Conservation (phyloP, 2,113 vertebrate genomes). For the Pseudorectes ferrugineus region DNA sequence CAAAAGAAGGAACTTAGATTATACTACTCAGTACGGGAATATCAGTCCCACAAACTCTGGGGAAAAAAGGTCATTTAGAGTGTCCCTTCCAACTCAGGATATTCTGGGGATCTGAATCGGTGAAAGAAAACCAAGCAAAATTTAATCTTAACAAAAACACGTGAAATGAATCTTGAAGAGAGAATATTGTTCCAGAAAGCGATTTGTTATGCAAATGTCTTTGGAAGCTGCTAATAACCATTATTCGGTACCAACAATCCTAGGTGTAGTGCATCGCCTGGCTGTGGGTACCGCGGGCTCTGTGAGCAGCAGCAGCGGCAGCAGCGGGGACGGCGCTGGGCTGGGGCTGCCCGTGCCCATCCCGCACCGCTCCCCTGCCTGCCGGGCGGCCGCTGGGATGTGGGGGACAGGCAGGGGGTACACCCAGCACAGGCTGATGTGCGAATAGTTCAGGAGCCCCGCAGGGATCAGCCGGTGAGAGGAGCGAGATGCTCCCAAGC, state of each 20-base stretch:
- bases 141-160: not conserved
- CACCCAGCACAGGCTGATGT: not conserved
- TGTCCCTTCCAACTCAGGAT: not conserved
- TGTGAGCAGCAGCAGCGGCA: not conserved
- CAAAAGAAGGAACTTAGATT: not conserved
- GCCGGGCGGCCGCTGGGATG: fast-evolving
- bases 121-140: not conserved
- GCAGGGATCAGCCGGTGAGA: not conserved
- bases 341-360: not conserved
- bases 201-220: not conserved
- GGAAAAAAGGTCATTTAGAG: not conserved
- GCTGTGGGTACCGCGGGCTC: not conserved
- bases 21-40: not conserved
- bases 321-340: not conserved
- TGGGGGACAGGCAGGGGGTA: fast-evolving
- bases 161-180: not conserved
- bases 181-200: not conserved
- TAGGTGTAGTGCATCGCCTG: fast-evolving
- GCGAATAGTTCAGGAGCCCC: not conserved
- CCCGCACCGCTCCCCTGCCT: fast-evolving
- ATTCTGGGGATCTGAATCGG: not conserved
- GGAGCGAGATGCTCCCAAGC: not conserved
- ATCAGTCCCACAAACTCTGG: fast-evolving
- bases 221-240: not conserved
- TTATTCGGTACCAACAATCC: fast-evolving